Evolutionary conservation across 2,797 vertebrate genomes (phyloP), one percentile per base, ranked within the genome.

Genomic region (Avahi laniger): DNA sequence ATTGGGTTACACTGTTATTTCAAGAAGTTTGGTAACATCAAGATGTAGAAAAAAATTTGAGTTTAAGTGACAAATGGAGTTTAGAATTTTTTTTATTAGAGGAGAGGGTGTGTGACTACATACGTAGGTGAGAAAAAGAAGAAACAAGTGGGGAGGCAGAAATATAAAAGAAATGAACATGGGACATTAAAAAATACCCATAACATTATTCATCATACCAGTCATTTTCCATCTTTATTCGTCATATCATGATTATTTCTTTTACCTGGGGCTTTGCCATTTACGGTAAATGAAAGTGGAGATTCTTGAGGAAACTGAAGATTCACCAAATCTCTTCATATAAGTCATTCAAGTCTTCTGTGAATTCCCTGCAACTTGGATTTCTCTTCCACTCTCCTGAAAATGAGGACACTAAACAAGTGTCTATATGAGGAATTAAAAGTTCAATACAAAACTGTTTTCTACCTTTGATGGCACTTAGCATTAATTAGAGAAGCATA

Each of bases 381-480:
- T 35, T 87, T 73, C 5, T 43, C 28, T 59, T 81, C 17, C 41
- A 81, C 14, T 80, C 26, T 72, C 15, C 41, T 91, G 30, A 95
- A 95, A 89, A 79, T 50, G 26, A 81, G 81, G 28, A 79, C 18
- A 75, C 41, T 63, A 38, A 79, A 35, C 33, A 92, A 88, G 30
- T 43, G 7, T 63, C 50, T 72, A 10, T 26, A 61, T 24, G 89
- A 94, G 14, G 8, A 81, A 91, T 94, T 87, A 50, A 81, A 96
- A 91, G n/a, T 81, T 95, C 43, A 91, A 83, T 78, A n/a, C 22
- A 54, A 95, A 94, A 75, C 14, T 48, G 1, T 81, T 79, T 97
- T 86, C 24, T 41, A 69, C 48, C 41, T 95, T 96, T 83, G 22
- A 91, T 95, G 48, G 30, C 17, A 83, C 76, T 76, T 89, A 96